Base-by-base conservation (phyloP, 2,797 vertebrate species). In the Mormyrus proboscirostris region DNA sequence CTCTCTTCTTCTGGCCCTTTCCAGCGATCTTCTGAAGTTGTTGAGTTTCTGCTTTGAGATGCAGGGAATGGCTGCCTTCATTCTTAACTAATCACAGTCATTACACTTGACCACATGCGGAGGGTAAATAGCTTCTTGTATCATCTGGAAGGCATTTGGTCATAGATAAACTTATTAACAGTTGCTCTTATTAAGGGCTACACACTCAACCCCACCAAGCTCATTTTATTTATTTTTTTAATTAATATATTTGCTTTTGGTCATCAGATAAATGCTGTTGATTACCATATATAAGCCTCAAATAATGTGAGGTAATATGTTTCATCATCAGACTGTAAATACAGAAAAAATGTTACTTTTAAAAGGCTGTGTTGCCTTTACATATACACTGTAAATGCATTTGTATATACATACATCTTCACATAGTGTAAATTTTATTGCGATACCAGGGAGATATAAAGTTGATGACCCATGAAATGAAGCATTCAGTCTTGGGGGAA, bases 391-490 rank as follows among this genome's bases (percentile, higher is more conserved):
- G 29, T 5, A 38, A 16, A 73, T 73, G 25, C 65, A 38, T 29
- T 73, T 38, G 65, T 73, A 33, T 38, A 73, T 73, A 38, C 65
- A 38, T 73, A 73, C 29, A 73, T 38, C 12, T 73, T 73, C 65
- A 73, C 65, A 69, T 69, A 38, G 65, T 14, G 8, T 50, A 49
- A 22, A 49, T 51, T 84, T 50, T 50, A 49, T 29, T 49, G 82
- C 25, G 41, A 49, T 50, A 47, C n/a, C 49, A 50, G 47, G n/a
- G 82, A 84, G 82, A 49, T 50, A 29, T 84, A 12, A 51, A 84
- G 82, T 50, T 84, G 82, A 84, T 84, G 82, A 51, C n/a, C 82
- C 82, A 50, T 84, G 82, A 50, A 50, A 50, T 84, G n/a, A 84
- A 50, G 82, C 44, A 29, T 84, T 22, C 25, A 14, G 49, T 84